These are phyloP conservation scores for Cosmorhoe ocellata DNA, from an alignment of 2,888 invertebrate genomes.

Conservation along the genomic window DNA sequence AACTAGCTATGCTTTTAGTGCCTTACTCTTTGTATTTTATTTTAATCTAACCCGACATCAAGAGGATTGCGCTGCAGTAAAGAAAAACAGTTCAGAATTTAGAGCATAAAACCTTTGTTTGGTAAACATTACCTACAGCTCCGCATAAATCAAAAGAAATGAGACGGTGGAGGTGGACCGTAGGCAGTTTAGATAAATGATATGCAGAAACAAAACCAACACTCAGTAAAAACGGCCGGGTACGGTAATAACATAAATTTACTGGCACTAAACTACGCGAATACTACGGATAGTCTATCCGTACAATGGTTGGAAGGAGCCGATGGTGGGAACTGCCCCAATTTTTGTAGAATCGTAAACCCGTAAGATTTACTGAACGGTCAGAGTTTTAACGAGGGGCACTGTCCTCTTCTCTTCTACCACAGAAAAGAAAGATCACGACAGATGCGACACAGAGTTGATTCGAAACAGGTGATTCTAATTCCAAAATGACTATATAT, in stretches of 20 bases:
- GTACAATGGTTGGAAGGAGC: slow-evolving; percentile 34
- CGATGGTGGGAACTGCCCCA: slow-evolving; percentile 50
- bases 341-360: slow-evolving; percentile 77
- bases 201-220: slow-evolving; percentile 37
- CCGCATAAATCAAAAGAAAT: slow-evolving; percentile 26
- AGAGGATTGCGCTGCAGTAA: background rate
- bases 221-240: slow-evolving; percentile 34
- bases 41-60: background rate
- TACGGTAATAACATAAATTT: slow-evolving; percentile 37
- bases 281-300: slow-evolving; percentile 25
- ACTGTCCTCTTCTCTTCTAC: slow-evolving; percentile 43
- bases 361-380: slow-evolving; percentile 75
- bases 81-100: slow-evolving; percentile 2
- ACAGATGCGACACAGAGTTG: slow-evolving; percentile 9
- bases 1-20: no score
- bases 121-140: slow-evolving; percentile 19
- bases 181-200: slow-evolving; percentile 30
- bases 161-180: slow-evolving; percentile 22
- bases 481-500: no score
- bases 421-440: slow-evolving; percentile 9
- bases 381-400: slow-evolving; percentile 73
- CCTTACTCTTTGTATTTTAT: no score
- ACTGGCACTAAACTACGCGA: slow-evolving; percentile 36
- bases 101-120: slow-evolving; percentile 11
- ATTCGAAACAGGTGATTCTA: no score